Conservation (phyloP, 2,113 vertebrate species). For the Nettapus auritus region DNA sequence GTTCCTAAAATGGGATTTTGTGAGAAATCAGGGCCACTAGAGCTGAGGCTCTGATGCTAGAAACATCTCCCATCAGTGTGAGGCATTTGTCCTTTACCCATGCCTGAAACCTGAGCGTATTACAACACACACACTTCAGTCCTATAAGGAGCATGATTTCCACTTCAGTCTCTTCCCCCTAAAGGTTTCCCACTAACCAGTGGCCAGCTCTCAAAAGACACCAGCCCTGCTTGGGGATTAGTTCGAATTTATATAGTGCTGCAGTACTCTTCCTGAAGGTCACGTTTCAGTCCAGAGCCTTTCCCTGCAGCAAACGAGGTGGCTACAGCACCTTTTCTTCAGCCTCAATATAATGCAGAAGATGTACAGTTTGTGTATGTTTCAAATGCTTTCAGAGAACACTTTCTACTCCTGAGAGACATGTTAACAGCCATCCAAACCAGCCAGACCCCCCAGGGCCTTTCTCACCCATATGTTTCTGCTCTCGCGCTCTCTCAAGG, state of each 20-base stretch:
- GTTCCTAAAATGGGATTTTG: background rate
- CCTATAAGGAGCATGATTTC: background rate
- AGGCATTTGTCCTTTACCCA: background rate
- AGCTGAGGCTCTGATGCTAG: background rate
- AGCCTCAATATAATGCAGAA: background rate
- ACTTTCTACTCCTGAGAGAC: fast-evolving
- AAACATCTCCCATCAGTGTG: background rate
- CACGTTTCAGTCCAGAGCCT: background rate
- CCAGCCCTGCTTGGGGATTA: background rate
- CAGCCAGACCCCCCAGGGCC: background rate
- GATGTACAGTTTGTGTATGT: background rate
- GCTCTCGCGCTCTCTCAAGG: background rate
- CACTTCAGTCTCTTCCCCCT: background rate
- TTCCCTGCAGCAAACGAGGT: background rate
- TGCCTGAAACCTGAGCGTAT: background rate
- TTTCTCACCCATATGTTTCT: background rate
- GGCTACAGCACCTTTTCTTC: background rate
- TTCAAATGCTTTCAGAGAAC: background rate
- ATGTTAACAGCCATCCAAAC: fast-evolving
- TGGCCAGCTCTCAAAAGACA: background rate
- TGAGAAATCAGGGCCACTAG: background rate
- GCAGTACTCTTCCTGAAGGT: fast-evolving
- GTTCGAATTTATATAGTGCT: background rate
- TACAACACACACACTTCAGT: background rate
- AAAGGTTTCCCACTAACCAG: background rate